Evolutionary conservation across 1,140 invertebrate genomes (phyloP), one percentile per base, ranked within the genome.

Genomic region (Formica exsecta): DNA sequence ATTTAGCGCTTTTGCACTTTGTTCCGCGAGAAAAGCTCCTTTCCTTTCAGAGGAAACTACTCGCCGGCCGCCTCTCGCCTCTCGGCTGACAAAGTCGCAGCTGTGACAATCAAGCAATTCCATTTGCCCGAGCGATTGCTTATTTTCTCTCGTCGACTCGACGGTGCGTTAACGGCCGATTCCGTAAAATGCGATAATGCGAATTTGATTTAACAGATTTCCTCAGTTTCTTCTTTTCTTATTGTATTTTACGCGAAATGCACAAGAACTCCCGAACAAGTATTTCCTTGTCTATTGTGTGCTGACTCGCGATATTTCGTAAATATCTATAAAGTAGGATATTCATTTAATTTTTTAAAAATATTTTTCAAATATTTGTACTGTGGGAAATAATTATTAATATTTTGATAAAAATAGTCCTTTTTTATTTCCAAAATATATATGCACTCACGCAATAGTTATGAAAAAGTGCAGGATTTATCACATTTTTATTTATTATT

Each of bases 101-200:
- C 74, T 70, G 64, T 76, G 62, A 80, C 66, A 86, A 88, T 80
- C 75, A 86, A 74, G 87, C 84, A 88, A 88, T 88, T 86, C 87
- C 87, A 88, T 88, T 88, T 88, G 85, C 85, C 65, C 81, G 64
- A 77, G 86, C 86, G 62, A 88, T 86, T 88, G 87, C 87, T 88
- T 88, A 88, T 88, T 88, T 88, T 88, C 87, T 74, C 54, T 66
- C 51, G 57, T 19, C 76, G 54, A 22, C 75, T 51, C 75, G 54
- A 25, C 76, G 65, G 85, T 81, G 77, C 85, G 81, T 85, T 77
- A 83, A 83, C 79, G 44, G 79, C 79, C 54, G 68, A 83, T 83
- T 83, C 68, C 51, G 68, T 83, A 83, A 74, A 83, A 83, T 83
- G 41, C 68, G 79, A 83, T 83, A 83, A 83, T 74, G 51, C 64